These are phyloP conservation scores for Takifugu flavidus DNA, from an alignment of 2,113 vertebrate genomes.

Conservation along the genomic window DNA sequence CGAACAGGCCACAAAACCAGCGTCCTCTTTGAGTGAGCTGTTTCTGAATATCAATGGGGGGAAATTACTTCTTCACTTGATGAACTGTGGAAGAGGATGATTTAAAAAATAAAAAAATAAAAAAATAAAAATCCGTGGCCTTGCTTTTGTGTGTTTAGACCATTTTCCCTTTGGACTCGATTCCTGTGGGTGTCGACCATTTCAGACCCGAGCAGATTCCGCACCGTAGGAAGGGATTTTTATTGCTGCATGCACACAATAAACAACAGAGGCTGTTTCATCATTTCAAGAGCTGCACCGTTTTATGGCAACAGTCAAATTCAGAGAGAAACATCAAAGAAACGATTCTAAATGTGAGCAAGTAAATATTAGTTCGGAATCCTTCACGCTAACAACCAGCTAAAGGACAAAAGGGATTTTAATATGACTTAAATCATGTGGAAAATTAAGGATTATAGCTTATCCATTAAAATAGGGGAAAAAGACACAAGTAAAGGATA, in stretches of 20 bases:
- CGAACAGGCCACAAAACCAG: too few relatives aligned
- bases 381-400: not conserved
- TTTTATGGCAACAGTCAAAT: not conserved
- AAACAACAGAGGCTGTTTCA: not conserved
- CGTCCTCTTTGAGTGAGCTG: too few relatives aligned
- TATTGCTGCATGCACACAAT: not conserved
- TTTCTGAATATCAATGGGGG: too few relatives aligned
- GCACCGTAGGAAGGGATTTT: not conserved
- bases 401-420: constrained; percentile 13
- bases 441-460: constrained; percentile 27
- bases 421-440: constrained; percentile 15
- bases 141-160: too few relatives aligned
- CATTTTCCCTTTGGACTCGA: too few relatives aligned
- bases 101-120: too few relatives aligned
- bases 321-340: too few relatives aligned
- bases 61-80: too few relatives aligned
- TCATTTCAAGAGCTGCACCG: not conserved
- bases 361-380: constrained; percentile 23
- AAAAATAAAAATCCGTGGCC: too few relatives aligned
- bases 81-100: too few relatives aligned
- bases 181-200: too few relatives aligned
- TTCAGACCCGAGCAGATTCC: not conserved
- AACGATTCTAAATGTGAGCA: not conserved
- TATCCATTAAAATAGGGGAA: constrained; percentile 28
- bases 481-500: constrained; percentile 55